Evolutionary conservation across 1,140 invertebrate genomes (phyloP), one percentile per base, ranked within the genome.

Genomic region (Vollenhovia emeryi): DNA sequence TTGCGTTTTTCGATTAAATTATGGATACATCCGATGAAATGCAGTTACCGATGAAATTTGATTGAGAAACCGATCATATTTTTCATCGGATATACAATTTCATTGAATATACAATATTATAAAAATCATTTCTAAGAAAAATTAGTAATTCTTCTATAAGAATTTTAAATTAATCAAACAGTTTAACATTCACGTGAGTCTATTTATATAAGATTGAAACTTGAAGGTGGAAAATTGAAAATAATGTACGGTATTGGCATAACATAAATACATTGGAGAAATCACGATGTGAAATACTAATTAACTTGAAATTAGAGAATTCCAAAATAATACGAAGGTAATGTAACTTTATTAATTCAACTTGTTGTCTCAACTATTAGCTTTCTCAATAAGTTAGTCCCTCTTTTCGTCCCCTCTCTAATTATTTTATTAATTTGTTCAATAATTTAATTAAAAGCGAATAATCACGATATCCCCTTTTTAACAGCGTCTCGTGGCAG

Each of bases 281-380:
- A 40, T 27, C 21, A 62, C n/a, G 2, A 76, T 9, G 24, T 62
- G n/a, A 13, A 21, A 68, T 52, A 66, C 59, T 66, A 78, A 79
- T 68, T 52, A 68, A 79, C 21, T 52, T 43, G 60, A 60, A 43
- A 60, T 43, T 43, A 15, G 33, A 59, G 15, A 24, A 74, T 18
- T 74, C 6, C 43, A 59, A 45, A 76, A 60, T 76, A 45, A 59
- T 27, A 40, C 52, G 27, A 59, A 43, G 30, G 6, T 21, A 33
- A 62, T 36, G 21, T 62, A 45, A 33, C 33, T 62, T 62, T 1
- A 40, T 74, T 62, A 43, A 30, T 24, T 75, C 3, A 43, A 60
- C 15, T 75, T 30, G 52, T 18, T n/a, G 36, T 43, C 48, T 60
- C 36, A 62, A 45, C 11, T 76, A 45, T 48, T 62, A 62, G 48